These are phyloP conservation scores for Valencia hispanica DNA, from an alignment of 2,797 vertebrate genomes.

Conservation along the genomic window DNA sequence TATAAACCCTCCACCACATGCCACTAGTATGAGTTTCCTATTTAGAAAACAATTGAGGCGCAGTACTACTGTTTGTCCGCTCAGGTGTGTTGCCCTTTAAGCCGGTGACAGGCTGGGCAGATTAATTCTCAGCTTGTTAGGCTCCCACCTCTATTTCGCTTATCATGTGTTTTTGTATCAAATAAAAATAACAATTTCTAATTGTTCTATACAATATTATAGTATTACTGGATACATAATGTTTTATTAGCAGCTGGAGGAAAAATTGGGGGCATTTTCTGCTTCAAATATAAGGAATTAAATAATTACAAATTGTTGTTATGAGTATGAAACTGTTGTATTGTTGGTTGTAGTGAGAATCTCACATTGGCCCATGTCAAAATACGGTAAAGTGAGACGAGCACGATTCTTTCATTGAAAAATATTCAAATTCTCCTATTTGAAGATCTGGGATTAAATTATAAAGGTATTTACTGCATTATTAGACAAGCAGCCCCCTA, in stretches of 20 bases:
- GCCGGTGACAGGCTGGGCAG: background rate
- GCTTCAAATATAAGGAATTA: background rate
- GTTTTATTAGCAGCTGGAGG: background rate
- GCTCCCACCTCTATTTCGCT: background rate
- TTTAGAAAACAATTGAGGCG: background rate
- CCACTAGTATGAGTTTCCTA: background rate
- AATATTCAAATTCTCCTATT: background rate
- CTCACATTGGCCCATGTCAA: background rate
- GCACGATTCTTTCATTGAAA: background rate
- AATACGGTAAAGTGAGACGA: background rate
- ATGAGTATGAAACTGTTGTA: background rate
- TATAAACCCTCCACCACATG: background rate
- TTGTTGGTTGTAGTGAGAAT: background rate
- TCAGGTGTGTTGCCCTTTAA: background rate
- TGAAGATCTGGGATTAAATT: background rate
- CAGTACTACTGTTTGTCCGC: background rate
- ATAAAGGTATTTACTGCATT: background rate
- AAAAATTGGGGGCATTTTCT: background rate
- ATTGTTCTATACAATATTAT: no score
- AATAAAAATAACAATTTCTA: no score
- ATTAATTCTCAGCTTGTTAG: slow-evolving; percentile 1
- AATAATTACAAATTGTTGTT: background rate
- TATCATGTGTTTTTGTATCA: no score
- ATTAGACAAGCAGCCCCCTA: no score
- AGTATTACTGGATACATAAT: background rate